Conservation (phyloP, 2,888 invertebrate species). For the Stenolophus ochropezus region DNA sequence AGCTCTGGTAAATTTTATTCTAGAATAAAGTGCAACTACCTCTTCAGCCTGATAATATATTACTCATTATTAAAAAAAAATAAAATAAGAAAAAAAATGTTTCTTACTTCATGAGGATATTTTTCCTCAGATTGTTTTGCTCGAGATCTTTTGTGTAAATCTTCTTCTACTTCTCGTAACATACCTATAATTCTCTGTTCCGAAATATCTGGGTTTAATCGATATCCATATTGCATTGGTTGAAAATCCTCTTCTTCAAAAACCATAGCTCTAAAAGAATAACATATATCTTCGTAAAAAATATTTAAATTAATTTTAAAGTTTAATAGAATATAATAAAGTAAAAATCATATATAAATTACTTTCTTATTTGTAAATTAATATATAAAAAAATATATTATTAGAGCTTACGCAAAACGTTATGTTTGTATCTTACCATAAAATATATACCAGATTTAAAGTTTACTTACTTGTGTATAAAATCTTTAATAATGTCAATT, state of each 20-base stretch:
- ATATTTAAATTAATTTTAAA: slow-evolving; percentile 30
- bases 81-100: not conserved
- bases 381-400: too few relatives aligned
- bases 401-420: too few relatives aligned
- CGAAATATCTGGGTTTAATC: slow-evolving; percentile 86
- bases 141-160: slow-evolving; percentile 83
- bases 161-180: slow-evolving; percentile 94
- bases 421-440: too few relatives aligned
- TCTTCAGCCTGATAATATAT: slow-evolving; percentile 73
- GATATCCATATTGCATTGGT: slow-evolving; percentile 92
- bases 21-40: slow-evolving; percentile 82
- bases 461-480: slow-evolving; percentile 88
- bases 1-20: slow-evolving; percentile 91
- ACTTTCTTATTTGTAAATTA: too few relatives aligned
- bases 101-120: slow-evolving; percentile 45
- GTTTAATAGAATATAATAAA: too few relatives aligned
- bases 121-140: slow-evolving; percentile 70
- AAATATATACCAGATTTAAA: too few relatives aligned
- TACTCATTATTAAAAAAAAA: slow-evolving; percentile 14
- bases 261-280: slow-evolving; percentile 81
- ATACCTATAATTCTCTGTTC: slow-evolving; percentile 87
- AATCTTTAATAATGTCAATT: slow-evolving; percentile 91
- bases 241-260: slow-evolving; percentile 98
- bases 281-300: not conserved
- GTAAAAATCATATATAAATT: too few relatives aligned